Evolutionary conservation across 2,113 vertebrate species (phyloP), one percentile per base, ranked within the genome.

Genomic region (Marmota flaviventris): DNA sequence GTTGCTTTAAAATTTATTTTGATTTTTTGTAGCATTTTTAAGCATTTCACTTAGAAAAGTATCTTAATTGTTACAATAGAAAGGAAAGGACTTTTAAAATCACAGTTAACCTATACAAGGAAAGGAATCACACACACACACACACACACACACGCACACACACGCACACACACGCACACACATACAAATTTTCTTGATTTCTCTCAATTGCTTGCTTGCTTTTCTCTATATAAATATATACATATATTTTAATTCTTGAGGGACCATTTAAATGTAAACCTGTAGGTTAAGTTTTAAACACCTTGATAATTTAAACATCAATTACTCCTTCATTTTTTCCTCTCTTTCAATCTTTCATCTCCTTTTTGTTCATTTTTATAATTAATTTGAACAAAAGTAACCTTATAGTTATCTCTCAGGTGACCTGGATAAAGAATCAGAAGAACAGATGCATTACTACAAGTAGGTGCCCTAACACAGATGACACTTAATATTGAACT

Each of bases 11-110:
- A 96, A 79, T 81, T 83, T 34, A 13, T 65, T 96, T 78, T 45
- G 22, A 85, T 34, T 89, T 91, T 88, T 29, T 56, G 91, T 69
- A 89, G 12, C 39, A 20, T 82, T 94, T 51, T 24, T 56, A 65
- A 95, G 14, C 6, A 87, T 63, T 32, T 18, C n/a, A 4, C 18
- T 93, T 89, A 91, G 51, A 94, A 84, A 97, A 82, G 84, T 85
- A 92, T 34, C 61, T 39, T 29, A 65, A 91, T 65, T 69, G 67
- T 83, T 61, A 81, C 4, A 94, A 81, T 25, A 82, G 9, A 58
- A 56, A 10, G 89, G 11, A 79, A 79, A 5, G 51, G 2, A 8
- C 92, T 45, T 82, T 96, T 94, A 81, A 96, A 89, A 95, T 25
- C n/a, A 29, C 37, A 76, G 22, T 90, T 51, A 93, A 86, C 12